These are phyloP conservation scores for Crocidura indochinensis DNA, from an alignment of 2,797 vertebrate genomes.

Conservation along the genomic window DNA sequence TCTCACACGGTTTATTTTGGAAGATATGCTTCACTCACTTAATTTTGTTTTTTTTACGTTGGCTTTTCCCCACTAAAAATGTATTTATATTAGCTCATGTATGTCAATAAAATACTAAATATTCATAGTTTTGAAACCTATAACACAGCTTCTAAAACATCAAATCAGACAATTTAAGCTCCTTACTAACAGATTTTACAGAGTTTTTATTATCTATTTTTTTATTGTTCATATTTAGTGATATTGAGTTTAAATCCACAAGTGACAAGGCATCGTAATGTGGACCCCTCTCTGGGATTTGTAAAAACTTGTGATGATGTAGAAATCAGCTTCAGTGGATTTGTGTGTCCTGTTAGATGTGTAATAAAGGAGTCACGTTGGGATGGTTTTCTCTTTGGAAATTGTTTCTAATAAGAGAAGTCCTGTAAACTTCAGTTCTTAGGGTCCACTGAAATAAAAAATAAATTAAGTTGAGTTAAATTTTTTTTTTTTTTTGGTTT, in stretches of 20 bases:
- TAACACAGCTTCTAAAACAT: slow-evolving; percentile 85
- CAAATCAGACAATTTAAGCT: slow-evolving; percentile 82
- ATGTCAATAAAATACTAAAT: slow-evolving; percentile 87
- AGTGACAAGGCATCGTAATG: slow-evolving; percentile 78
- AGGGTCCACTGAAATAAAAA: not conserved
- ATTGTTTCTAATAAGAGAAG: slow-evolving; percentile 1
- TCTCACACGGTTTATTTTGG: slow-evolving; percentile 88
- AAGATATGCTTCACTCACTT: slow-evolving; percentile 89
- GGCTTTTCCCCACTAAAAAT: slow-evolving; percentile 86
- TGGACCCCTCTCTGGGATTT: not conserved
- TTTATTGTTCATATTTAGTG: slow-evolving; percentile 77
- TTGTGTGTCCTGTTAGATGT: not conserved
- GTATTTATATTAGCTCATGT: slow-evolving; percentile 85
- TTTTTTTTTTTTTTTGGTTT: too few species aligned
- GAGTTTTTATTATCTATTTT: slow-evolving; percentile 68
- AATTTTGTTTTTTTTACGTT: slow-evolving; percentile 89
- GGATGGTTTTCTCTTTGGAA: slow-evolving; percentile 4
- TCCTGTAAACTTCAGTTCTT: not conserved
- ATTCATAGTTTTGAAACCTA: slow-evolving; percentile 82
- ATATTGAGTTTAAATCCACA: slow-evolving; percentile 72
- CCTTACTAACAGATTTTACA: slow-evolving; percentile 65
- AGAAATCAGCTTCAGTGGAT: not conserved
- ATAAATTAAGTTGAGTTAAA: too few species aligned
- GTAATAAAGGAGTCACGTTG: not conserved
- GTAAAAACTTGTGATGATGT: slow-evolving; percentile 55